Base-by-base conservation (phyloP, 1,140 invertebrate species). In the Cheumatopsyche charites region DNA sequence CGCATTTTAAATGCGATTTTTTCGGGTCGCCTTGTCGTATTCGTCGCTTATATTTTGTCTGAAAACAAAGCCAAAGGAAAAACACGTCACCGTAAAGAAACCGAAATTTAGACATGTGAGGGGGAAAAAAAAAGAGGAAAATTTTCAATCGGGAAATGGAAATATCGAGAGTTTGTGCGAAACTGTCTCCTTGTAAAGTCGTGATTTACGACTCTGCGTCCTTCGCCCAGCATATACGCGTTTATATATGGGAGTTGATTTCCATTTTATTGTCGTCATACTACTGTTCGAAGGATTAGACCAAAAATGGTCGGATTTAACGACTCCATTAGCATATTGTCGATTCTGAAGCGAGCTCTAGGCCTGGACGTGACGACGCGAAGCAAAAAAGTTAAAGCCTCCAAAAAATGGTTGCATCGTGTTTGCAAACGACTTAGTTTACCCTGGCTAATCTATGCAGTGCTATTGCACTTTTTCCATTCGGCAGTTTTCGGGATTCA, bases 81-180 rank as follows among this genome's bases (percentile, higher is more conserved):
- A 52, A 52, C 47, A 52, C 19, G 47, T 52, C 19, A 6, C 7
- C 47, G 19, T 15, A 17, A 52, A 15, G 47, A 52, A 52, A 52
- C 13, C 47, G 19, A 52, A 52, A 52, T 52, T 52, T 52, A 52
- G 47, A 52, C 19, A 19, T 17, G n/a, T 6, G 13, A 52, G 7
- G 15, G 19, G 17, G 43, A 12, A 52, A 36, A 4, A 9, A 52
- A 52, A 52, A 52, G 6, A 52, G 47, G 15, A 19, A 19, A 52
- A 7, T 15, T 52, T 52, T 52, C 47, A 52, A 52, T 52, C 47
- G 47, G 47, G 19, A 52, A 52, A 52, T 52, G 47, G 47, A 52
- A 52, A 52, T 52, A 19, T 52, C 47, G 47, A 52, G 47, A 52
- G 47, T 52, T 52, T 52, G 47, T 52, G 47, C 47, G 47, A 19